Percentiles rank a stretch among this genome's conserved stretches.
These are phyloP conservation scores for Ellobium chinense DNA, from an alignment of 2,888 invertebrate species.

Conservation along the genomic window DNA sequence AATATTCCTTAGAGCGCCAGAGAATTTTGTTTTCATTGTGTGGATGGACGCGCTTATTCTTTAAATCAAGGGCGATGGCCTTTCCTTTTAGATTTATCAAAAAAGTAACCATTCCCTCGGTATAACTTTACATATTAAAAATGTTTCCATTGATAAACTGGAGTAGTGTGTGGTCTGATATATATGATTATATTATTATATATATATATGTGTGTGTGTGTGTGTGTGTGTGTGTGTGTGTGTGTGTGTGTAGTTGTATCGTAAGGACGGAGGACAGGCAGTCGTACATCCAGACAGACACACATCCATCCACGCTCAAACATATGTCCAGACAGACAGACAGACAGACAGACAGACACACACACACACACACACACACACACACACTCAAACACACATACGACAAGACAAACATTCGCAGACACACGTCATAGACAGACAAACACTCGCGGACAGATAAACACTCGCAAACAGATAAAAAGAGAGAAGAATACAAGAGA, in stretches of 20 bases:
- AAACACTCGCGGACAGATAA: too few species aligned
- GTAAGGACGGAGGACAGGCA: too few species aligned
- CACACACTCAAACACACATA: neutral
- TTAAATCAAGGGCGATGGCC: too few species aligned
- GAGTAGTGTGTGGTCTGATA: too few species aligned
- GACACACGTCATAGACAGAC: neutral
- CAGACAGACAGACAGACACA: neutral
- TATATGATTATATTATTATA: neutral
- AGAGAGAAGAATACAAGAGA: neutral
- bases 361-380: neutral
- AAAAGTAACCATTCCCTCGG: too few species aligned
- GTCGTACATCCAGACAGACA: neutral
- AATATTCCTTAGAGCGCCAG: too few species aligned
- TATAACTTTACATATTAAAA: too few species aligned
- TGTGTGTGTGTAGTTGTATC: neutral
- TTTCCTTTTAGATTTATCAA: too few species aligned
- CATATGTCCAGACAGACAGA: neutral
- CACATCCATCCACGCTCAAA: neutral
- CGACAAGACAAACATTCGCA: neutral
- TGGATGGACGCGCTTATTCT: too few species aligned
- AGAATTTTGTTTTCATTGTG: too few species aligned
- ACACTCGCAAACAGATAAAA: neutral
- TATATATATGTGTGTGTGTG: conserved; percentile 3
- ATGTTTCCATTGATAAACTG: too few species aligned
- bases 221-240: conserved; percentile 2